Evolutionary conservation across 2,888 invertebrate species (phyloP), one percentile per base, ranked within the genome.

Genomic region (Melanophora roralis): DNA sequence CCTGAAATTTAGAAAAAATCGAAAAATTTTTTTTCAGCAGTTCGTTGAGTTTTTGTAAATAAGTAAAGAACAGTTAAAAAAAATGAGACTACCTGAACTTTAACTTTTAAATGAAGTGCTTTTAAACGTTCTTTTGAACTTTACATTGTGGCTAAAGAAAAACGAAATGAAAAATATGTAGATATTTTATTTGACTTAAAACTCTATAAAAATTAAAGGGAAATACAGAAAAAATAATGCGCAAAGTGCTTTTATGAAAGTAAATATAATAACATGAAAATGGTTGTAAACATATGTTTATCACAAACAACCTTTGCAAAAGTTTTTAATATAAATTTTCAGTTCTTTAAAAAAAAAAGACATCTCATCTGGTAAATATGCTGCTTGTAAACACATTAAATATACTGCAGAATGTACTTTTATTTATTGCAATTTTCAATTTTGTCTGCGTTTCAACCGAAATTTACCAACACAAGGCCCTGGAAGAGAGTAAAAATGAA

Each of bases 251-350:
- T 27, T 27, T 27, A 27, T 16, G 12, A 16, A 55, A 11, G 9
- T 53, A 62, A 60, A 65, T 72, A 60, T 72, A 77, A 71, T 72
- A 5, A 27, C 3, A 27, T 27, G 4, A 6, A 27, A 27, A 27
- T 27, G 6, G 27, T 6, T 5, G 27, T 6, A 27, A 27, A 27
- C 27, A 27, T 72, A 77, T 72, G 65, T 77, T 77, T 65, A 77
- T 77, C 72, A 67, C 65, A 60, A 59, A 65, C 59, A 49, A 47
- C 32, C 16, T 47, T 62, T 75, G 36, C 49, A 45, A 16, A 23
- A 53, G 38, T 59, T 71, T 71, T 49, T 60, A 59, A 60, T 49
- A 69, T 38, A 51, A 40, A 32, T 19, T 67, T 38, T 19, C 36
- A 23, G n/a, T 45, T 47, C n/a, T 36, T 51, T 1, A 6, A 34